Conservation (phyloP, 2,888 invertebrate genomes). For the Quadroppia sp. region DNA sequence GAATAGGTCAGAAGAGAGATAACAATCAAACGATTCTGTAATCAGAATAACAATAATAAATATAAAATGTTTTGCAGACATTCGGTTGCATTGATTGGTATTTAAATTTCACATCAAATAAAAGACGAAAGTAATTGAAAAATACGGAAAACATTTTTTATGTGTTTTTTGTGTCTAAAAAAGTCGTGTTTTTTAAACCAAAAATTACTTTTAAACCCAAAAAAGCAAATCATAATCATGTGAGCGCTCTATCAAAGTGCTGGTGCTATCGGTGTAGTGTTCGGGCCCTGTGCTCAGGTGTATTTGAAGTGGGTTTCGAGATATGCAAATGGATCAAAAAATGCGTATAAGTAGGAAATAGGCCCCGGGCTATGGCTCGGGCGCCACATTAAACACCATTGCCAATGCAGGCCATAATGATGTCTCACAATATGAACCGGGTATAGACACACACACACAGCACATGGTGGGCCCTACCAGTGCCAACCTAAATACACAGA, state of each 20-base stretch:
- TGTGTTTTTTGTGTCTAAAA: too few species aligned
- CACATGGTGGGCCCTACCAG: neutral
- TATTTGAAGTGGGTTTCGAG: neutral
- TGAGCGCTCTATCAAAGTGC: neutral
- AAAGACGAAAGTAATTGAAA: too few species aligned
- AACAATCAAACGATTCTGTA: too few species aligned
- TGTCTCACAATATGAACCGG: neutral
- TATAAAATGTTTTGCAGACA: too few species aligned
- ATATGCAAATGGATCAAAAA: conserved; percentile 34
- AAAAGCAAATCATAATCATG: too few species aligned
- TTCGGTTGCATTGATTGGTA: too few species aligned
- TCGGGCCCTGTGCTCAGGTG: neutral
- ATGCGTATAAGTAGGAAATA: conserved; percentile 30
- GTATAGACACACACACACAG: neutral
- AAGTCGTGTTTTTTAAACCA: too few species aligned
- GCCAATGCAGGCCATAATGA: conserved; percentile 24
- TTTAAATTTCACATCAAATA: too few species aligned
- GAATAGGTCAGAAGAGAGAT: too few species aligned
- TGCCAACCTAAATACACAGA: neutral
- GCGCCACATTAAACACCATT: conserved; percentile 25
- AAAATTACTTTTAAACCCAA: too few species aligned
- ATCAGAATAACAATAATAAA: too few species aligned
- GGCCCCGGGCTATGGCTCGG: conserved; percentile 2
- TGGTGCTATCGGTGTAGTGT: neutral
- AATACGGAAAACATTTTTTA: too few species aligned